phyloP scores from a whole-genome alignment of 2,888 invertebrate genomes.

The Eretmocerus hayati region DNA sequence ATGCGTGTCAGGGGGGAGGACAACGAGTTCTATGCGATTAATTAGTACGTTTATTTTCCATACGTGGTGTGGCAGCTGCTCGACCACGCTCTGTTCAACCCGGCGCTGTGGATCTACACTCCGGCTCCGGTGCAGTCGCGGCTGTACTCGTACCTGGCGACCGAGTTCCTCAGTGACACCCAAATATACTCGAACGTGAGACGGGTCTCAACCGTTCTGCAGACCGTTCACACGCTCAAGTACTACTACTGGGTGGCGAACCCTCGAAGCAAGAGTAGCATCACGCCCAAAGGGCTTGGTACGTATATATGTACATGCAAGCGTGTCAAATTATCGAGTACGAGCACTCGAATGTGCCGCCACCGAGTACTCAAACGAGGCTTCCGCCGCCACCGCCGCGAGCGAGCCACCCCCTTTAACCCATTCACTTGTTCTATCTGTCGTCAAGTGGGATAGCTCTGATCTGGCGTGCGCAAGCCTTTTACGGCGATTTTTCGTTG shows the following conservation, averaged over 20 bases:
- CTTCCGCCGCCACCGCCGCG: too few species aligned
- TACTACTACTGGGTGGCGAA: slow-evolving; percentile 99
- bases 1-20: slow-evolving; percentile 45
- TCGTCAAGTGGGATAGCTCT: too few species aligned
- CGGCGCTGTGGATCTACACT: slow-evolving; percentile 97
- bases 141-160: slow-evolving; percentile 95
- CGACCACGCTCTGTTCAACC: slow-evolving; percentile 99
- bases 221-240: slow-evolving; percentile 97
- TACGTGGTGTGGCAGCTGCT: slow-evolving; percentile 91
- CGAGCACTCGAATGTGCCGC: too few species aligned
- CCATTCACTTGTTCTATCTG: too few species aligned
- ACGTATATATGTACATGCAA: too few species aligned
- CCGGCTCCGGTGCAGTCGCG: slow-evolving; percentile 91
- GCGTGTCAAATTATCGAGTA: too few species aligned
- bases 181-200: slow-evolving; percentile 96
- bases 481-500: too few species aligned
- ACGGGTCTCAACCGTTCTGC: slow-evolving; percentile 92
- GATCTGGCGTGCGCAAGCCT: too few species aligned
- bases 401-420: too few species aligned
- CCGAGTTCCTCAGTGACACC: slow-evolving; percentile 96
- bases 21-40: slow-evolving; percentile 53
- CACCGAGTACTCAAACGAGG: too few species aligned
- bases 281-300: slow-evolving; percentile 92
- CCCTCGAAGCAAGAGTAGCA: slow-evolving; percentile 90
- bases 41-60: slow-evolving; percentile 83